Base-by-base conservation (phyloP, 2,797 vertebrate species). In the Hippoglossus hippoglossus region DNA sequence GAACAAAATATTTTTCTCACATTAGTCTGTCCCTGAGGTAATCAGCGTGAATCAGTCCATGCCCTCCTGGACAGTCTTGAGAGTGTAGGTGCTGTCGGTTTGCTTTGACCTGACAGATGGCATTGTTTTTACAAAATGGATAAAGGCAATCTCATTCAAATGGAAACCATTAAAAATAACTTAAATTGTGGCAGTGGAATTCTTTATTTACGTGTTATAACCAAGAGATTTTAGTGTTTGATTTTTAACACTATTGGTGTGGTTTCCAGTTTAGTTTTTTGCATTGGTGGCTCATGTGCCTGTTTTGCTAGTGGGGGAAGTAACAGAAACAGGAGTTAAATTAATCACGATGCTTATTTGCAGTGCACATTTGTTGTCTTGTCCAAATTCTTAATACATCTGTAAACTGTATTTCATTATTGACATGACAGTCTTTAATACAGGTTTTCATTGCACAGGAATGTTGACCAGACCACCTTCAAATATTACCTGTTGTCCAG, bases 81-180 rank as follows among this genome's bases (percentile, higher is more conserved):
- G 21, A 46, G 21, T 64, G 5, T 31, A 44, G 18, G 36, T 46
- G 18, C 18, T 8, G 44, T 44, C 4, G 41, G 12, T 46, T 69
- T 65, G 18, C 41, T 53, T 39, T 61, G 63, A 77, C 31, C 44
- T 53, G 21, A 55, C 31, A 50, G 36, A 41, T 74, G 7, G 16
- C 8, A 24, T 21, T 9, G 15, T 56, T 65, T 56, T 24, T 22
- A 36, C 12, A 59, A 67, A 71, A 50, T 59, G 12, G 16, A 15
- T 19, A 36, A 46, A 34, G 7, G 49, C 12, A 44, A 47, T n/a
- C 15, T 49, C 5, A 52, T 26, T 22, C 13, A 54, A 67, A 39
- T 7, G 4, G 36, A 10, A 57, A 15, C n/a, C 31, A 21, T n/a
- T 46, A 53, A 3, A 1, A 26, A 21, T 21, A 1, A 3, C 9